Percentiles rank a stretch among this genome's conserved stretches.
Evolutionary conservation across 2,797 vertebrate species (phyloP).

Genomic region (Gorsachius magnificus): DNA sequence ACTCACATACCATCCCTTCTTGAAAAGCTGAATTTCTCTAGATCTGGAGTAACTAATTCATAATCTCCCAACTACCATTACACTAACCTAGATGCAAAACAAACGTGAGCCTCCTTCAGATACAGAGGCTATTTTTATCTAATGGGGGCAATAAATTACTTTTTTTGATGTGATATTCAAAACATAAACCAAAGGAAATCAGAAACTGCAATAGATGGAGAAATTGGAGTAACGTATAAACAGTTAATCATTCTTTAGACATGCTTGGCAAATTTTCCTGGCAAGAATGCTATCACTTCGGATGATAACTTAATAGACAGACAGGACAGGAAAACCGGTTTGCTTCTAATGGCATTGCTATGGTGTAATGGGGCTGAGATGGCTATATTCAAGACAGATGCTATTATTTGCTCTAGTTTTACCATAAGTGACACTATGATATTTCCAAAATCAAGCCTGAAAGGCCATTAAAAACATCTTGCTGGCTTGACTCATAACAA

Average conservation of each 20-base stretch:
- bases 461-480: conserved; percentile 49
- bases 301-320: conserved; percentile 24
- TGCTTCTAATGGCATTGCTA: conserved; percentile 18
- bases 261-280: neutral
- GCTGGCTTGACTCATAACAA: conserved; percentile 21
- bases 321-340: neutral
- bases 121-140: neutral
- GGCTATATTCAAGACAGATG: conserved; percentile 14
- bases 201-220: neutral
- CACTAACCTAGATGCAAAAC: neutral
- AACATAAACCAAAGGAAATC: neutral
- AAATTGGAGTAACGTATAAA: neutral
- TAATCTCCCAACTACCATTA: neutral
- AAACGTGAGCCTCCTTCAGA: neutral
- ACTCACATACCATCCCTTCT: neutral
- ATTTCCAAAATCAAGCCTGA: conserved; percentile 54
- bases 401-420: conserved; percentile 45
- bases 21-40: neutral
- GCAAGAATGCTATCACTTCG: neutral
- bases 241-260: conserved; percentile 4
- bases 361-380: conserved; percentile 2
- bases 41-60: neutral
- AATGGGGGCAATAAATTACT: neutral
- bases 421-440: conserved; percentile 25
- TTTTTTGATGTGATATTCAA: neutral